A percentile compares a stretch with the other conserved stretches of the same genome.
phyloP scores from a whole-genome alignment of 2,888 invertebrate genomes.

The Drosophila prolongata region DNA sequence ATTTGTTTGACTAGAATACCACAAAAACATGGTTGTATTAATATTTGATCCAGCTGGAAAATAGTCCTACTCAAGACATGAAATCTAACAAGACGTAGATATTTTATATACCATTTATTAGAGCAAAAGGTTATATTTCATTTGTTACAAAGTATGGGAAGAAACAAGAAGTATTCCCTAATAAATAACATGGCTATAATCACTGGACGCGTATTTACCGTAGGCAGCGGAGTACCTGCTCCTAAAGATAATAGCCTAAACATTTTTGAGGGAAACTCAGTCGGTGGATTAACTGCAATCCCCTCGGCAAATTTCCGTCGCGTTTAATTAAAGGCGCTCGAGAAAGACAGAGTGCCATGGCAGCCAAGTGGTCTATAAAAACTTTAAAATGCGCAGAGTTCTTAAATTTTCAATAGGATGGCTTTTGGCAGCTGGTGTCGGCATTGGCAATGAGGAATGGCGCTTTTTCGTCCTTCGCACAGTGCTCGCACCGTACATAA shows the following conservation, averaged over 20 bases:
- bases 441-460: constrained; percentile 10
- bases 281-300: constrained; percentile 22
- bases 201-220: not conserved
- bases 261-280: not conserved
- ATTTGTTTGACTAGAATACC: no score
- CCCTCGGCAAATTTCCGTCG: constrained; percentile 11
- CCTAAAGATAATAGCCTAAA: not conserved
- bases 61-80: no score
- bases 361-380: constrained; percentile 40
- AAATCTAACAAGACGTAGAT: no score
- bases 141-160: no score
- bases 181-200: not conserved
- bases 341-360: constrained; percentile 12
- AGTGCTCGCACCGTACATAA: constrained; percentile 52
- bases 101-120: no score
- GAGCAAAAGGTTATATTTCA: no score
- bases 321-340: constrained; percentile 44
- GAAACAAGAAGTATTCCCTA: no score
- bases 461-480: constrained; percentile 20
- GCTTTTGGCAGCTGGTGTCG: constrained; percentile 1
- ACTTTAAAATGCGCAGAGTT: constrained; percentile 12
- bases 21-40: no score
- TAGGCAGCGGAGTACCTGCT: no score
- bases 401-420: constrained; percentile 47
- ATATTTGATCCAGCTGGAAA: no score